Evolutionary conservation across 2,888 invertebrate genomes (phyloP).

Genomic region (Xestobium rufovillosum): DNA sequence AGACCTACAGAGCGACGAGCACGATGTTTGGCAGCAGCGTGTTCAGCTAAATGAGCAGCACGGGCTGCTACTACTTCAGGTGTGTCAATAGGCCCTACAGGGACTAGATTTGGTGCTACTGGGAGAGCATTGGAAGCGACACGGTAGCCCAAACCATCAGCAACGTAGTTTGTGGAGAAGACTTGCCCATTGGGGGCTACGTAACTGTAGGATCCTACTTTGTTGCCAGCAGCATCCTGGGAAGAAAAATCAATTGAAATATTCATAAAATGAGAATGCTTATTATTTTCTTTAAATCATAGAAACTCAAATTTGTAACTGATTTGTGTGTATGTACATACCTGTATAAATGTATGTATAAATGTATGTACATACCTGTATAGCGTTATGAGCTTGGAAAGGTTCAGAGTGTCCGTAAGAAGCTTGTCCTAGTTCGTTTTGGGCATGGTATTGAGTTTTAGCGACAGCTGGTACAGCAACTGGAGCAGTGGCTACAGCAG

Average conservation of each 20-base stretch:
- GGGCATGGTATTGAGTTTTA: slow-evolving; percentile 41
- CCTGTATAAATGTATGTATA: slow-evolving; percentile 7
- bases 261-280: no score
- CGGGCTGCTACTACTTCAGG: slow-evolving; percentile 42
- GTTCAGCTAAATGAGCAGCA: slow-evolving; percentile 40
- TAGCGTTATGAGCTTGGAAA: slow-evolving; percentile 38
- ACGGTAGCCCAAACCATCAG: slow-evolving; percentile 41
- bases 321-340: no score
- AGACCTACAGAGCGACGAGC: slow-evolving; percentile 17
- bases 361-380: slow-evolving; percentile 26
- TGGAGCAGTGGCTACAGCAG: slow-evolving; percentile 22
- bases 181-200: slow-evolving; percentile 43
- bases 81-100: slow-evolving; percentile 25
- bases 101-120: slow-evolving; percentile 39
- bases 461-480: slow-evolving; percentile 27
- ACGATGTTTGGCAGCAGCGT: slow-evolving; percentile 34
- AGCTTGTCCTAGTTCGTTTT: slow-evolving; percentile 41
- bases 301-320: no score
- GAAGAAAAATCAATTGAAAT: slow-evolving; percentile 6
- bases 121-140: slow-evolving; percentile 43
- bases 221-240: slow-evolving; percentile 40
- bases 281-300: no score
- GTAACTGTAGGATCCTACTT: slow-evolving; percentile 43
- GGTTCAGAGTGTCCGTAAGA: slow-evolving; percentile 40
- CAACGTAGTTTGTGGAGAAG: slow-evolving; percentile 42